Evolutionary conservation across 2,888 invertebrate genomes (phyloP), one percentile per base, ranked within the genome.

Genomic region (Patella ulyssiponensis): DNA sequence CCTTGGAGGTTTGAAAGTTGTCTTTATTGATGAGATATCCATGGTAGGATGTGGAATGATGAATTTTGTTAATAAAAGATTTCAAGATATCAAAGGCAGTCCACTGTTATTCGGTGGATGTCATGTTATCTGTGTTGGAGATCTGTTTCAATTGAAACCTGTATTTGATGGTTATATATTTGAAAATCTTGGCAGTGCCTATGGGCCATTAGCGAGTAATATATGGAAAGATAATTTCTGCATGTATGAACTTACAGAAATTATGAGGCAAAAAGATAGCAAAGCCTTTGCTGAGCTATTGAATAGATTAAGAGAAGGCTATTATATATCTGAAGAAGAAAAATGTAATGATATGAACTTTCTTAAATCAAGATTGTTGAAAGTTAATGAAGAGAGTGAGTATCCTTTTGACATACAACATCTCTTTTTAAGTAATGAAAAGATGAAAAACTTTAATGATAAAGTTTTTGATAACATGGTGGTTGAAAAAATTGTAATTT

Each of bases 21-120:
- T 82, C 23, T 70, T 83, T n/a, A 79, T 81, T 20, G 82, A 83
- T 80, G 82, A 83, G 75, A 77, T 83, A 27, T 82, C 81, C 7
- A 83, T 82, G 82, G 82, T 82, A 53, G 82, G 83, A 9, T 27
- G 15, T 20, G 52, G 44, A 17, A 79, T 81, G 79, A 73, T 82
- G 5, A 74, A 78, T 71, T 75, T 53, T 73, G 58, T 83, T 2
- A 56, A 80, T 69, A 73, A 77, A 33, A 69, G 82, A 56, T 56
- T 82, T 15, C 51, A 72, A 53, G 79, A 82, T 64, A n/a, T 83
- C 5, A 79, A 77, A 73, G 71, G 72, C 56, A n/a, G 27, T 82
- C n/a, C 71, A 83, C 27, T 64, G 27, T 72, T 73, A 73, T 81
- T 80, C 69, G 51, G 15, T 56, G 58, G 27, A 44, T 58, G 79